Percentiles rank a stretch among this genome's conserved stretches.
These are phyloP conservation scores for Synodontis membranacea DNA, from an alignment of 2,113 vertebrate genomes.

Conservation along the genomic window DNA sequence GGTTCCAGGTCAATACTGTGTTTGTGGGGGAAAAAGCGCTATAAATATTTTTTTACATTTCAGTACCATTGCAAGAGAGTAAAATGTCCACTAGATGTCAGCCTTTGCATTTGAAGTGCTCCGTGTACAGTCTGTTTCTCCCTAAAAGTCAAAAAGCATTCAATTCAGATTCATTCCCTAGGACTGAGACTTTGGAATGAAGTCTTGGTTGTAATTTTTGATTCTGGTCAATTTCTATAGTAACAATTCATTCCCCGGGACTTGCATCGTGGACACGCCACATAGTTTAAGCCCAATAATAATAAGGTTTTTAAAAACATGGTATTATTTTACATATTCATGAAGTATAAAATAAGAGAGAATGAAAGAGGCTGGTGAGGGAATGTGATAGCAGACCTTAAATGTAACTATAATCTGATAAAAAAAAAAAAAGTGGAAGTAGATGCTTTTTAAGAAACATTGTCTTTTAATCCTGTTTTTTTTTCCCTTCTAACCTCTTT, in stretches of 20 bases:
- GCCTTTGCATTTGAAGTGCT: neutral
- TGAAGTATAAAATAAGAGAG: neutral
- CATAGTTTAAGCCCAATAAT: neutral
- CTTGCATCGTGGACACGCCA: neutral
- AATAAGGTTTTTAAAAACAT: neutral
- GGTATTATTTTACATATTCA: neutral
- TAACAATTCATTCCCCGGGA: neutral
- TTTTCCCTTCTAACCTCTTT: neutral
- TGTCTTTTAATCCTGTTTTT: neutral
- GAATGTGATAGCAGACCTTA: neutral
- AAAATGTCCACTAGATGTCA: constrained; percentile 33
- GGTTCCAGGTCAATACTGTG: neutral
- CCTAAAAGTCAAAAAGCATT: neutral
- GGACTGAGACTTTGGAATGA: neutral
- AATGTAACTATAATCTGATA: neutral
- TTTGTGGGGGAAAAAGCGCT: neutral
- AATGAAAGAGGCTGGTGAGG: neutral
- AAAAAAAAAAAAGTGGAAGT: neutral
- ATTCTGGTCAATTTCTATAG: neutral
- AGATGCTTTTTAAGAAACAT: neutral
- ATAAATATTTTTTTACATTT: neutral
- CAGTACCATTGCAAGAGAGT: neutral
- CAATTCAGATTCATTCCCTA: neutral
- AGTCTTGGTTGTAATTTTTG: neutral
- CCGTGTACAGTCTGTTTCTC: neutral